Base-by-base conservation (phyloP, 2,113 vertebrate genomes). In the Lota lota region DNA sequence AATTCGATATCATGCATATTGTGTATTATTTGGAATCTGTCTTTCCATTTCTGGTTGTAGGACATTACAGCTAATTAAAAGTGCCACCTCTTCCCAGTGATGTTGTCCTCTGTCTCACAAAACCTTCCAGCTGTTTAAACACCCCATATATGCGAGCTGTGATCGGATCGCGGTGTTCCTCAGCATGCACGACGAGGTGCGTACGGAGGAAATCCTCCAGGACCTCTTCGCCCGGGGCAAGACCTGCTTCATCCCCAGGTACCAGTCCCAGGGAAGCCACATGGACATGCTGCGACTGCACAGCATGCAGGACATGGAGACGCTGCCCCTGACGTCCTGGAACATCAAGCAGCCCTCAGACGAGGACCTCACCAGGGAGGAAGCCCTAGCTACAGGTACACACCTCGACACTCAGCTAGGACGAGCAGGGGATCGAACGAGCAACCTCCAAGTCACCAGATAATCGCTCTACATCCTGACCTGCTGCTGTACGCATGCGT, bases 271-370 rank as follows among this genome's bases (percentile, higher is more conserved):
- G 10, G 18, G 93, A 85, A 94, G 28, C 68, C 94, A 94, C 64
- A 98, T 99, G 97, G 96, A 99, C 83, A 98, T 99, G 97, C 70
- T 99, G 69, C 91, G 86, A 59, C 79, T 99, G 2, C 67, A 50
- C 4, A 93, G 93, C 17, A 63, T 88, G 20, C 90, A 94, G 68
- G 96, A 98, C 75, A 90, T 97, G 51, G 83, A 90, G 19, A 85
- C 67, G 0, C 92, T 99, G 74, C 91, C 93, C 17, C 79, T 93
- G 75, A 98, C 96, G 0, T 90, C 94, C 66, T 99, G 97, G 97
- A 95, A 96, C 75, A 97, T 98, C 81, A 89, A 60, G 15, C 97
- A 99, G 83, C 97, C 96, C 0, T 78, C 83, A 1, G 90, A 93
- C 2, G 82, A 88, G 0, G 95, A 96, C 69, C 19, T 59, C 16